Base-by-base conservation (phyloP, 2,888 invertebrate genomes). In the Campoplex capitator region DNA sequence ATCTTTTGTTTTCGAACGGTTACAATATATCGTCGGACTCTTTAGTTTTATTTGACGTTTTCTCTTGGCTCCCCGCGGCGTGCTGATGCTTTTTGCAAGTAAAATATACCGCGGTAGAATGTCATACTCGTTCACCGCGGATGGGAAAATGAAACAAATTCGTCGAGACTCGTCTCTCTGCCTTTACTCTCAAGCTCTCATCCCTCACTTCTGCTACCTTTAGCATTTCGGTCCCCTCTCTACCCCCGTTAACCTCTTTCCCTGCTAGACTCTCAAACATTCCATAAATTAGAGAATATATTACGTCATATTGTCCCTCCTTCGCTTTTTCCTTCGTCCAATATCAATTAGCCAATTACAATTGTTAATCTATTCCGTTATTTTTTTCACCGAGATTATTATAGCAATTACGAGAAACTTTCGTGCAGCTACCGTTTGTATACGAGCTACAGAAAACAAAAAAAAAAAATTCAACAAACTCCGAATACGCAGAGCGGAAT, bases 1-100 rank as follows among this genome's bases (percentile, higher is more conserved):
- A 87, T 79, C 84, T 87, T 87, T 87, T 84, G 87, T 87, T 82
- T 87, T 76, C 70, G 65, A 62, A 70, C 82, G 62, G 76, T 83
- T 82, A 87, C 84, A 87, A n/a, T n/a, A 87, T 87, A 51, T 81
- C 71, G 87, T 84, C 82, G 58, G 82, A 76, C 76, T 83, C 82
- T 84, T 75, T 16, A 23, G 65, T 77, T 84, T 82, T 79, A 79
- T 84, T 82, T 82, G 84, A 84, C 77, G 81, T 84, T 54, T 78
- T 84, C 75, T 67, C 65, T 82, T 45, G 32, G 18, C 48, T 77
- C 83, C 35, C 56, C n/a, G n/a, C 18, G 42, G 48, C 38, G 77
- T 67, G 45, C 18, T 65, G 62, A n/a, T 65, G 56, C 48, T 56
- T 75, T 85, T 81, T 48, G 23, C 73, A 51, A 73, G 58, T 73